phyloP scores from a whole-genome alignment of 2,113 vertebrate species.

The Emydocephalus ijimae region DNA sequence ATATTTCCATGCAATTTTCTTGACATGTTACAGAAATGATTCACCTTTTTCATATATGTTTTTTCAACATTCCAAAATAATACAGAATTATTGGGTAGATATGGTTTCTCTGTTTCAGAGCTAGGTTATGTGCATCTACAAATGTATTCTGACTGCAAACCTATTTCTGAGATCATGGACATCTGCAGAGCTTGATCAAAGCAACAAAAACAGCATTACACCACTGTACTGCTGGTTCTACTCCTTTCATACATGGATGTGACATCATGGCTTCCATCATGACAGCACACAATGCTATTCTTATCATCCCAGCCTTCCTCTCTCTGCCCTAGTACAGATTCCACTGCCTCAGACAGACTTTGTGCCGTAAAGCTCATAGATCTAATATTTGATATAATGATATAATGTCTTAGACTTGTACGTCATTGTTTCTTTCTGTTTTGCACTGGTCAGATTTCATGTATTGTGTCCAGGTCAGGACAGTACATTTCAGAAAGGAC shows the following conservation, averaged over 20 bases:
- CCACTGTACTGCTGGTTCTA: background rate
- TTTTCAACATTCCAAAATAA: background rate
- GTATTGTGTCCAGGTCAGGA: background rate
- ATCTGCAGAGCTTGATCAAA: background rate
- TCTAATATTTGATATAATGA: background rate
- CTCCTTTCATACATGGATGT: background rate
- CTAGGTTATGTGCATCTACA: background rate
- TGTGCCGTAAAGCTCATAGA: background rate
- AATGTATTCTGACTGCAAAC: background rate
- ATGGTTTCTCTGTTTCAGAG: background rate
- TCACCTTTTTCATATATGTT: background rate
- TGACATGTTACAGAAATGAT: background rate
- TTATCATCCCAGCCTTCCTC: background rate
- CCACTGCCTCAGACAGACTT: background rate
- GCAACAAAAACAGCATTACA: background rate
- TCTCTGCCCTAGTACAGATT: background rate
- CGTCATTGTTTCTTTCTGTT: background rate
- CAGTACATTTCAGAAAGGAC: background rate
- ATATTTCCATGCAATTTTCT: background rate
- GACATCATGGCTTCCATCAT: background rate
- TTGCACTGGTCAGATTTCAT: background rate
- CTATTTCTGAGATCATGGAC: background rate
- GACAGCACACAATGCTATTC: background rate
- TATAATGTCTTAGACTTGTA: background rate
- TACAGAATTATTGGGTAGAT: background rate